Percentiles rank a stretch among this genome's conserved stretches.
These are phyloP conservation scores for Ochlodes sylvanus DNA, from an alignment of 2,888 invertebrate genomes.

Conservation along the genomic window DNA sequence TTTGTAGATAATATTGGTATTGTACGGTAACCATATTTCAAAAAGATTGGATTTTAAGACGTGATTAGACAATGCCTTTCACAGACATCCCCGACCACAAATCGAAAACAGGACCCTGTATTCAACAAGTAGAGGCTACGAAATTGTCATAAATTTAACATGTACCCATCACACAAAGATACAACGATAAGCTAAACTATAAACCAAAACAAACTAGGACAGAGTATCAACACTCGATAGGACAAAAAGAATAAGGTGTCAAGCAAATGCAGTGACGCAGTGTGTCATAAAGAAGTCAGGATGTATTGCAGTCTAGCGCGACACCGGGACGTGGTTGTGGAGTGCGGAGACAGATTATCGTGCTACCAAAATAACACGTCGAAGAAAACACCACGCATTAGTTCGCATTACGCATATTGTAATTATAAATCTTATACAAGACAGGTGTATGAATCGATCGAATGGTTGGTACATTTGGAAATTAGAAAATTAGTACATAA, in stretches of 20 bases:
- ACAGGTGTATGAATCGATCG: not conserved
- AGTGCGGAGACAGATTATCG: conserved; percentile 2
- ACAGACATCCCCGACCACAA: too few relatives aligned
- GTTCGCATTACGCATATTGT: conserved; percentile 38
- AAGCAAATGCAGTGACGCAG: not conserved
- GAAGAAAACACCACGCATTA: not conserved
- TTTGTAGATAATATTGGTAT: too few relatives aligned
- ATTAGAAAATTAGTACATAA: too few relatives aligned
- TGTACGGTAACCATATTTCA: too few relatives aligned
- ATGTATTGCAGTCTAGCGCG: too few relatives aligned
- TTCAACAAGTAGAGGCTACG: not conserved
- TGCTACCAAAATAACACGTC: conserved; percentile 26
- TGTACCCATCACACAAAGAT: too few relatives aligned
- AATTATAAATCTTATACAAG: conserved; percentile 45
- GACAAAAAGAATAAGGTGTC: too few relatives aligned
- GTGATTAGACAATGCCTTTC: too few relatives aligned
- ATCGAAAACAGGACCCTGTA: too few relatives aligned
- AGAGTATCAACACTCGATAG: not conserved
- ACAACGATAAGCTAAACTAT: conserved; percentile 25
- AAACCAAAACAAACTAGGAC: not conserved
- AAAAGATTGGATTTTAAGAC: too few relatives aligned
- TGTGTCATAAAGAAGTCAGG: not conserved
- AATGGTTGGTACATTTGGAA: not conserved
- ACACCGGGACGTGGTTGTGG: conserved; percentile 4
- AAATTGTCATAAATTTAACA: not conserved